Evolutionary conservation across 1,140 invertebrate genomes (phyloP), one percentile per base, ranked within the genome.

Genomic region (Drosophila pectinifera): DNA sequence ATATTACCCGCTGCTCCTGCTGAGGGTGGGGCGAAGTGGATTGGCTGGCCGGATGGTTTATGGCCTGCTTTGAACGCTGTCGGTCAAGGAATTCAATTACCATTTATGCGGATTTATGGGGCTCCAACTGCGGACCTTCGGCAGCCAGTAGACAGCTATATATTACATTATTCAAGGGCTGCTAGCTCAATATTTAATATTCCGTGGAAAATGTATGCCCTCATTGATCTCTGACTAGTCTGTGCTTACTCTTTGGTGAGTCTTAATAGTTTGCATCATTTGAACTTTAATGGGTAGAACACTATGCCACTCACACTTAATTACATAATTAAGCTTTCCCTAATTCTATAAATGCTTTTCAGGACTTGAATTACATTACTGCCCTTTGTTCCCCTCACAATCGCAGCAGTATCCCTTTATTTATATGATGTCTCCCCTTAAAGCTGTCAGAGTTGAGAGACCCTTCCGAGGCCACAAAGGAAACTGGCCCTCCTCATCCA

Each of bases 81-180:
- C 65, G 42, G 64, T 46, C 65, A 57, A 68, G 67, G 64, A 70
- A 70, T 70, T 70, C 67, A 70, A 70, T 70, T 70, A 70, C 64
- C 64, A 56, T 70, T 70, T 39, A 69, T 48, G 20, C 24, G 42
- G 64, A 70, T 69, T 70, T 70, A 70, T 70, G 53, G 51, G 31
- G 38, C n/a, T 22, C 13, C 41, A 39, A 56, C 64, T 36, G 18
- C 36, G 58, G 46, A 22, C 42, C 36, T 55, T 56, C 10, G 10
- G 11, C 36, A 16, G 53, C 53, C 39, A 6, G 28, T 45, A 56
- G 64, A 20, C 41, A 69, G 38, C 16, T 14, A 36, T 49, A 65
- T 20, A 4, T 13, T 34, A 7, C 43, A 31, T 64, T 69, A 65
- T 34, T 69, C 14, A 57, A 55, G 58, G 14, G 14, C 22, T 26